A percentile compares a stretch with the other conserved stretches of the same genome.
Evolutionary conservation across 2,888 invertebrate genomes (phyloP).

Genomic region (Didymodactylos carnosus): DNA sequence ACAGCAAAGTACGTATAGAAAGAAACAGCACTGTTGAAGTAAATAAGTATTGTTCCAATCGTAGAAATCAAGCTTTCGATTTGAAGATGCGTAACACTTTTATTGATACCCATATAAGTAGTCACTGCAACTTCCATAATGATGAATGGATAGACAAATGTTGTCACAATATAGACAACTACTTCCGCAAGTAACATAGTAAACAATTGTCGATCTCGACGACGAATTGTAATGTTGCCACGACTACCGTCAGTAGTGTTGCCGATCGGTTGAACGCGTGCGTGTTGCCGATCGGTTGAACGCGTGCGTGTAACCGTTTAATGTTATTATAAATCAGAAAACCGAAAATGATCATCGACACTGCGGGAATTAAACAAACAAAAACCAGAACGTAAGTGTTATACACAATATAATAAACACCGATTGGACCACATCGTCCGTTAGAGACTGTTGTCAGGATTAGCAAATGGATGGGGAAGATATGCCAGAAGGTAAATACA

Average conservation of each 20-base stretch:
- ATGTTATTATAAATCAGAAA: neutral
- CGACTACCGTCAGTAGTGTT: no score
- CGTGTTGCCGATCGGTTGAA: neutral
- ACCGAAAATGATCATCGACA: neutral
- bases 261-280: neutral
- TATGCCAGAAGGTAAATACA: neutral
- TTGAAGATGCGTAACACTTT: neutral
- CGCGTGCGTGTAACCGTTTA: neutral
- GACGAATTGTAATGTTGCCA: neutral
- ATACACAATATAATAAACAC: neutral
- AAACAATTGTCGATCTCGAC: neutral
- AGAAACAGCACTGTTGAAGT: neutral
- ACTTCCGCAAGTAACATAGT: neutral
- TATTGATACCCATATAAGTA: neutral
- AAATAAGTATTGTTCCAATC: neutral
- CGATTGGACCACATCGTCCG: neutral
- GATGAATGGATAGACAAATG: neutral
- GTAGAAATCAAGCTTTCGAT: neutral
- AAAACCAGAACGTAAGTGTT: neutral
- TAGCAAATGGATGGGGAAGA: neutral
- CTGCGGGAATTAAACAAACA: neutral
- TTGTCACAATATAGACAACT: neutral
- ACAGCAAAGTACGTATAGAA: neutral
- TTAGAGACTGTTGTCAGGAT: neutral
- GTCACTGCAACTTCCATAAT: neutral